Percentiles rank a stretch among this genome's conserved stretches.
These are phyloP conservation scores for Hemicrepidius hirtus DNA, from an alignment of 2,888 invertebrate genomes.

Conservation along the genomic window DNA sequence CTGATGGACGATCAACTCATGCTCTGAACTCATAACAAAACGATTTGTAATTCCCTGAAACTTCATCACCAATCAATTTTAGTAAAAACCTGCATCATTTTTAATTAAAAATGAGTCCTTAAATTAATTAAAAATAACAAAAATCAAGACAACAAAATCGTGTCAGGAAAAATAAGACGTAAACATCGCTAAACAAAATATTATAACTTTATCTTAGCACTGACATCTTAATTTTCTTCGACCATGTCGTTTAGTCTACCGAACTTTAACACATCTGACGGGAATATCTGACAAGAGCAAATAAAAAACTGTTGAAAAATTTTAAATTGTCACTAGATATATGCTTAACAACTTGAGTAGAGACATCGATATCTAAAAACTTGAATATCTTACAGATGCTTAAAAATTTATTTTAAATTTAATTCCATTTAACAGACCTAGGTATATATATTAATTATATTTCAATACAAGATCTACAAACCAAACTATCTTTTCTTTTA, in stretches of 20 bases:
- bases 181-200: conserved; percentile 40
- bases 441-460: too few species aligned
- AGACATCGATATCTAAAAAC: conserved; percentile 31
- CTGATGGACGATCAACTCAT: conserved; percentile 59
- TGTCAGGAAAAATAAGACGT: conserved; percentile 31
- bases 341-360: conserved; percentile 35
- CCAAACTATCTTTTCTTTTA: conserved; percentile 48
- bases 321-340: conserved; percentile 40
- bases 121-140: not conserved
- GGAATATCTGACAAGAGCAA: conserved; percentile 37
- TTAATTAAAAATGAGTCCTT: not conserved
- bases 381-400: conserved; percentile 9
- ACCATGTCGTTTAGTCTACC: conserved; percentile 49
- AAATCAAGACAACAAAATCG: not conserved
- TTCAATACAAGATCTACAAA: conserved; percentile 51
- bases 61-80: conserved; percentile 44
- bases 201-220: conserved; percentile 39
- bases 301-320: conserved; percentile 41
- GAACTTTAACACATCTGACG: conserved; percentile 48
- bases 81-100: not conserved
- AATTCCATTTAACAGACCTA: too few species aligned
- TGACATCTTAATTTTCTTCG: conserved; percentile 46
- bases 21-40: conserved; percentile 49
- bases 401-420: too few species aligned
- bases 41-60: conserved; percentile 51